phyloP scores from a whole-genome alignment of 2,888 invertebrate species.

The Serrognathus titanus region DNA sequence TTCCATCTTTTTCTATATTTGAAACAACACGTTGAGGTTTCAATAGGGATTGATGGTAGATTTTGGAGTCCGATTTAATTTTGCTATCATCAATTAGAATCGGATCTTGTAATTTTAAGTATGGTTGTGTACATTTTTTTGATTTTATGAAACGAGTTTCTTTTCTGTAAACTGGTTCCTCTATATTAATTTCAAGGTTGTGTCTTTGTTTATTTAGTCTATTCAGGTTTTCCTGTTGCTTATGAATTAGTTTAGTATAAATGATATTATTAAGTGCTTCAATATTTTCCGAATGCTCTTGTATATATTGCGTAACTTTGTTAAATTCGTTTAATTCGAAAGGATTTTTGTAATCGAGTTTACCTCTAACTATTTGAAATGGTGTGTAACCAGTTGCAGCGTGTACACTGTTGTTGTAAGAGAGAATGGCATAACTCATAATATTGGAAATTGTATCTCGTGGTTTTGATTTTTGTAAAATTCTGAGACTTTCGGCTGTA shows the following conservation, averaged over 20 bases:
- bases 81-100: not conserved
- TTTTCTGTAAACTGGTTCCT: not conserved
- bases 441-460: no score
- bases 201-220: not conserved
- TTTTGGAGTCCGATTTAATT: not conserved
- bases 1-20: constrained; percentile 1
- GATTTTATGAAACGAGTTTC: not conserved
- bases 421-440: constrained; percentile 5
- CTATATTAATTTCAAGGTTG: not conserved
- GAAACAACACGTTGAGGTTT: not conserved
- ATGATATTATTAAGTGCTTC: not conserved
- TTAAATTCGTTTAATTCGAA: constrained; percentile 6
- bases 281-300: constrained; percentile 5
- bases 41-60: not conserved
- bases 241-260: not conserved
- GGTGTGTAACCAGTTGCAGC: constrained; percentile 15
- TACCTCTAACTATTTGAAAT: constrained; percentile 18
- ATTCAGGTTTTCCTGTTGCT: constrained; percentile 2
- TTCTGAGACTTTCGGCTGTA: no score
- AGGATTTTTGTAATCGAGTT: constrained; percentile 13
- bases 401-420: constrained; percentile 20
- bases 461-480: no score
- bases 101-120: not conserved
- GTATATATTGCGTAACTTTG: not conserved
- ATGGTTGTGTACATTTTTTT: not conserved